Evolutionary conservation across 1,140 invertebrate species (phyloP).

Genomic region (Drosophila mojavensis): DNA sequence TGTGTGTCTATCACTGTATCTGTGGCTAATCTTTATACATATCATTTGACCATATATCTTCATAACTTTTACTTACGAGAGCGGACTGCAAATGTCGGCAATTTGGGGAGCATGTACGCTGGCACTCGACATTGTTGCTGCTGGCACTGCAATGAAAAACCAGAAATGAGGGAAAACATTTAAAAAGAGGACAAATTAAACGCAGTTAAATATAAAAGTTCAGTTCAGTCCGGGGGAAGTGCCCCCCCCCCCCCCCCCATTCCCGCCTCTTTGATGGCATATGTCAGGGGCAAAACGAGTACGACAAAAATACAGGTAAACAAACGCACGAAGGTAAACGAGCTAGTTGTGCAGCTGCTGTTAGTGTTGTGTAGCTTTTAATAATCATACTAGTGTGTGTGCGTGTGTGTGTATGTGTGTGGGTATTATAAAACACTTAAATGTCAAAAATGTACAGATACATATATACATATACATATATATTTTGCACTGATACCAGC

Average conservation of each 20-base stretch:
- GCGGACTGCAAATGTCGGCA: constrained; percentile 79
- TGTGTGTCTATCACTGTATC: neutral
- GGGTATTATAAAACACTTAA: constrained; percentile 56
- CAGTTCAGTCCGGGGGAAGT: neutral
- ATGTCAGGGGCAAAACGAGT: constrained; percentile 39
- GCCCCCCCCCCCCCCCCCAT: too few relatives aligned
- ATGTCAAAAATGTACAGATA: constrained; percentile 30
- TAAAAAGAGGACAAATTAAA: constrained; percentile 8
- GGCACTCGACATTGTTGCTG: constrained; percentile 82
- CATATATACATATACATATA: neutral
- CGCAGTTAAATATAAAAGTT: constrained; percentile 37
- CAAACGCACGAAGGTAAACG: constrained; percentile 70
- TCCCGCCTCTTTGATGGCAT: constrained; percentile 28
- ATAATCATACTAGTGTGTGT: neutral
- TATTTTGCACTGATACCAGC: constrained; percentile 31
- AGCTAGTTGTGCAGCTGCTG: constrained; percentile 69
- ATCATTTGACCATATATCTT: constrained; percentile 1
- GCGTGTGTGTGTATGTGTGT: constrained; percentile 24
- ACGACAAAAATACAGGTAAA: constrained; percentile 54
- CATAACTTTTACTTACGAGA: constrained; percentile 73
- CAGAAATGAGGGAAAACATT: constrained; percentile 42
- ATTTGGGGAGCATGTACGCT: constrained; percentile 83
- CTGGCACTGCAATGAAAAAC: constrained; percentile 67
- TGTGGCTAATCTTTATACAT: neutral
- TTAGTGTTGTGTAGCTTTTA: constrained; percentile 27